Percentiles rank a stretch among this genome's conserved stretches.
These are phyloP conservation scores for Pygoscelis adeliae DNA, from an alignment of 2,113 vertebrate genomes.

Conservation along the genomic window DNA sequence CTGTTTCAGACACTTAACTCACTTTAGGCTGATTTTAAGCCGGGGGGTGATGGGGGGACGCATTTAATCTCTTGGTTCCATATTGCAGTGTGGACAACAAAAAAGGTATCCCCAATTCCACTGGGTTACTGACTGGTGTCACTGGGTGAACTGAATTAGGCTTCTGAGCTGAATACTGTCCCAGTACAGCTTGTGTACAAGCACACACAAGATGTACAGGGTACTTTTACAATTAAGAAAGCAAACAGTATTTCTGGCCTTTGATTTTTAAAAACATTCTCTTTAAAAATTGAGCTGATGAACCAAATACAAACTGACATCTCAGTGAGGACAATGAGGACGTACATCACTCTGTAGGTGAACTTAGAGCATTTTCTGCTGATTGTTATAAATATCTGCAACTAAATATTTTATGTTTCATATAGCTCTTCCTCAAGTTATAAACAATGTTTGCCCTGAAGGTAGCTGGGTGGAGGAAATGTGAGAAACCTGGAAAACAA, in stretches of 20 bases:
- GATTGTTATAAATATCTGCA: neutral
- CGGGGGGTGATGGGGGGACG: too few relatives aligned
- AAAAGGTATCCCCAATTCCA: neutral
- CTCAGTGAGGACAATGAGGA: neutral
- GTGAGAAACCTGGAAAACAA: neutral
- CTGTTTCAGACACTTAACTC: neutral
- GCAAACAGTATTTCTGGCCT: neutral
- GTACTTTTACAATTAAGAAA: neutral
- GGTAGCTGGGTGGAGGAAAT: neutral
- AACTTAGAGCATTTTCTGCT: neutral
- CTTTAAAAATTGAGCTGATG: neutral
- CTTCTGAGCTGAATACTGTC: neutral
- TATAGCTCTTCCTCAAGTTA: neutral
- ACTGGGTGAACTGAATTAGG: neutral
- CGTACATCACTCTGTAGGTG: neutral
- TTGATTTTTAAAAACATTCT: neutral
- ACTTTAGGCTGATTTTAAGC: neutral
- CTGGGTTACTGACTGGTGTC: neutral
- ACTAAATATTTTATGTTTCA: slow-evolving; percentile 10
- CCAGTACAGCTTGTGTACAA: neutral
- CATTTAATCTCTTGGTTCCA: neutral
- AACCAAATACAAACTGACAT: neutral
- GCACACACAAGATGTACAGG: neutral
- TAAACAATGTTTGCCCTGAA: neutral
- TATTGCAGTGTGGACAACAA: neutral